phyloP scores from a whole-genome alignment of 2,113 vertebrate genomes.

The rat (Rattus norvegicus) region GRCr8 NC_086032.1:20114001-20114500 shows the following conservation, averaged over 20 bases:
- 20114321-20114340: not conserved
- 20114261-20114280: too few species aligned
- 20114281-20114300: not conserved
- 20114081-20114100: fast-evolving
- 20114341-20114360: fast-evolving
- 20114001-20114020: fast-evolving
- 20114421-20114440: not conserved
- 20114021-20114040: not conserved
- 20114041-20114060: too few species aligned
- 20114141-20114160: fast-evolving
- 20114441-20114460: not conserved
- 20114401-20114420: fast-evolving
- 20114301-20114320: not conserved
- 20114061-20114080: not conserved
- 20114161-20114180: not conserved
- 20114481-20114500: not conserved
- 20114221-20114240: fast-evolving
- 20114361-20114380: fast-evolving
- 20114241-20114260: not conserved
- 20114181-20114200: not conserved
- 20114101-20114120: not conserved
- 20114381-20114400: fast-evolving
- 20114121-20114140: fast-evolving
- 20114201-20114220: fast-evolving
- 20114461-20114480: not conserved